These are phyloP conservation scores for Halcyon senegalensis DNA, from an alignment of 2,113 vertebrate species.

Conservation along the genomic window DNA sequence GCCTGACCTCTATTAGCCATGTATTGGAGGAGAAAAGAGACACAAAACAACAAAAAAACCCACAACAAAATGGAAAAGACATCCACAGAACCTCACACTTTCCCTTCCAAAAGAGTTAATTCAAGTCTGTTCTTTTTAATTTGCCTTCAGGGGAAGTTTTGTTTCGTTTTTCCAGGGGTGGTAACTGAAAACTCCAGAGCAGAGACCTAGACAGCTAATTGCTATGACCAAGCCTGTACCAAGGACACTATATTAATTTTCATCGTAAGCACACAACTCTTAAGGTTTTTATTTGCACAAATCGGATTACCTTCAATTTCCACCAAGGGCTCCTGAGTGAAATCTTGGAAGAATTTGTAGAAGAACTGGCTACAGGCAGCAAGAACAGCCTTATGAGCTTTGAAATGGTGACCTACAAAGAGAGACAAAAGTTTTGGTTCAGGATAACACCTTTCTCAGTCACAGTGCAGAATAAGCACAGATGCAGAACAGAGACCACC, in stretches of 20 bases:
- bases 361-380: conserved; percentile 99
- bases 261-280: background rate
- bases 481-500: background rate
- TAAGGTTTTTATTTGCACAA: background rate
- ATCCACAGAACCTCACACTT: background rate
- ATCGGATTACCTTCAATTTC: conserved; percentile 92
- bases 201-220: background rate
- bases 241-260: background rate
- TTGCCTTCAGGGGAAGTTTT: background rate
- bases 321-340: conserved; percentile 95
- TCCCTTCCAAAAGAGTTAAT: background rate
- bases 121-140: background rate
- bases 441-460: background rate
- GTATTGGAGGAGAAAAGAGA: background rate
- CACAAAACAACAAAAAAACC: background rate
- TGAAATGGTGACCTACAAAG: conserved; percentile 91
- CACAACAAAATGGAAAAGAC: background rate
- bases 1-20: background rate
- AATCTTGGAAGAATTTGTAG: conserved; percentile 97
- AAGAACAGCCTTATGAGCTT: conserved; percentile 97
- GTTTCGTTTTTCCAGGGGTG: background rate
- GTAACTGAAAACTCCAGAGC: background rate
- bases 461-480: background rate
- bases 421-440: background rate
- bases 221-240: background rate